A percentile compares a stretch with the other conserved stretches of the same genome.
Evolutionary conservation across 2,113 vertebrate species (phyloP).

Genomic region (Calypte anna): DNA sequence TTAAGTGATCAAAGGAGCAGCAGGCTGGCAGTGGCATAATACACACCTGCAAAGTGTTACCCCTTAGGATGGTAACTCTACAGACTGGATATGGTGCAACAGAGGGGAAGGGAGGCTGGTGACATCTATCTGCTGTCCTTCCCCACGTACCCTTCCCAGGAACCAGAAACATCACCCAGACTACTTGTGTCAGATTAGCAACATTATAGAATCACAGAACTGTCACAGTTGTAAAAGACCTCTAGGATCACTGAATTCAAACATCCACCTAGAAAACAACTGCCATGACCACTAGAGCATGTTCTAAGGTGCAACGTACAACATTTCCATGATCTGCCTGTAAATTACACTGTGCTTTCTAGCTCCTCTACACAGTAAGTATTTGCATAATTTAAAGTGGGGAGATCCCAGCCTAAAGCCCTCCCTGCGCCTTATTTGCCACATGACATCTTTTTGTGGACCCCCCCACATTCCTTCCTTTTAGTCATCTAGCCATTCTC

Average conservation of each 20-base stretch:
- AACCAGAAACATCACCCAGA: not conserved
- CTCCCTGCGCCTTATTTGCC: not conserved
- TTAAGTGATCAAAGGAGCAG: not conserved
- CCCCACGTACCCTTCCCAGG: not conserved
- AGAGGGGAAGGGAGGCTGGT: not conserved
- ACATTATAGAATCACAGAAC: not conserved
- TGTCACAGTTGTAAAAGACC: too few species aligned
- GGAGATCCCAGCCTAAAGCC: not conserved
- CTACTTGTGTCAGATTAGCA: not conserved
- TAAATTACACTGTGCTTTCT: not conserved
- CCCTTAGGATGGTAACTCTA: not conserved
- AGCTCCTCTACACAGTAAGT: not conserved
- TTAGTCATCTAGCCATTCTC: not conserved
- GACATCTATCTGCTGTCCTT: not conserved
- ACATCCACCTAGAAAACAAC: too few species aligned
- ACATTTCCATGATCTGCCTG: not conserved
- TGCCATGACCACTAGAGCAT: too few species aligned
- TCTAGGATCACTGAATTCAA: too few species aligned
- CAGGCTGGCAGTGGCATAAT: not conserved
- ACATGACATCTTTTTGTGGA: not conserved
- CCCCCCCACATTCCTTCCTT: rapidly evolving
- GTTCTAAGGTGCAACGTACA: too few species aligned
- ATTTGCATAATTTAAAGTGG: not conserved
- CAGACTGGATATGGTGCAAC: not conserved
- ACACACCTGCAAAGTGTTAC: not conserved